phyloP scores from a whole-genome alignment of 2,113 vertebrate species.

The Zosterops japonicus region DNA sequence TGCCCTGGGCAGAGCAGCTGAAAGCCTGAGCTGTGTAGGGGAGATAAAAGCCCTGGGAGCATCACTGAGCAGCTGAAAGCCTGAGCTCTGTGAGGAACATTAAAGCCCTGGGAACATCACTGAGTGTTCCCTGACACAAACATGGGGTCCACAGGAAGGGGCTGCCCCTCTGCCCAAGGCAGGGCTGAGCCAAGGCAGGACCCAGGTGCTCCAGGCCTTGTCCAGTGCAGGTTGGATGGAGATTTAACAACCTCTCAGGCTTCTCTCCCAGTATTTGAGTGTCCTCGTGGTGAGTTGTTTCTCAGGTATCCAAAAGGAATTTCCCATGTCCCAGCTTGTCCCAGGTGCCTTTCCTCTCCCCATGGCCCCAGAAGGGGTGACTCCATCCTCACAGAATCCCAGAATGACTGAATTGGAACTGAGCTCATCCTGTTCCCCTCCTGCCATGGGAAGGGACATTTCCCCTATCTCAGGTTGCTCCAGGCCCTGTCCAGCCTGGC shows the following conservation, averaged over 20 bases:
- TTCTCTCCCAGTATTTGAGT: neutral
- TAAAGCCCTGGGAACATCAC: neutral
- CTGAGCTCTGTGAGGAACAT: neutral
- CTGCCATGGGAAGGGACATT: neutral
- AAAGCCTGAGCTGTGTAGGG: neutral
- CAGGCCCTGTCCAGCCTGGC: rapidly evolving
- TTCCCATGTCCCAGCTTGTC: neutral
- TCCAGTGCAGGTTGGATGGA: neutral
- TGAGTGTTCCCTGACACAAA: neutral
- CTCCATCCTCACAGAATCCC: neutral
- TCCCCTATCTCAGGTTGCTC: neutral
- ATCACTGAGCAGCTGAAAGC: neutral
- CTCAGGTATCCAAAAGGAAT: neutral
- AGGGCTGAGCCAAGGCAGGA: neutral
- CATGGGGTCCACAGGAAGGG: too few relatives aligned
- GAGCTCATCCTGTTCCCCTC: neutral
- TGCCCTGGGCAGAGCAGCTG: neutral
- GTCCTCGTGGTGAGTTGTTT: neutral
- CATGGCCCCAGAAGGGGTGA: neutral
- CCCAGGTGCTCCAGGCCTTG: neutral
- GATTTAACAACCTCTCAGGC: neutral
- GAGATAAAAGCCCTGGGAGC: neutral
- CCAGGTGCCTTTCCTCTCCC: neutral
- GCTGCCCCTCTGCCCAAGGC: neutral
- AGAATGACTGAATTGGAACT: neutral